Evolutionary conservation across 2,888 invertebrate genomes (phyloP), one percentile per base, ranked within the genome.

Genomic region (Schizotus pectinicornis): DNA sequence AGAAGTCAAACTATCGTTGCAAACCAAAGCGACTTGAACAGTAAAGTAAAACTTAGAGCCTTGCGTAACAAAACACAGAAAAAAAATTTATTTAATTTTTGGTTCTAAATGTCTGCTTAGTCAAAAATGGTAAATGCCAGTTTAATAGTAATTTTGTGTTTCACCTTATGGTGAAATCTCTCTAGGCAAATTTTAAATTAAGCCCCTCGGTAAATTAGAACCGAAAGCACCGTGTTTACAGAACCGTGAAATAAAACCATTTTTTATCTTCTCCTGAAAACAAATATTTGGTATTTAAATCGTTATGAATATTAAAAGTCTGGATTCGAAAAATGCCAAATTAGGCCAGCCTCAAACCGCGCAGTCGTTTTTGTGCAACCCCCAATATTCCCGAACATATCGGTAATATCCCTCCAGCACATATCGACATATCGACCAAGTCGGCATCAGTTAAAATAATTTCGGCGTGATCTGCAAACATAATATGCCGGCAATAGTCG

Each of bases 401-500:
- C 53, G 41, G 33, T 48, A 48, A 46, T 38, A 38, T 52, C 31
- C 9, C 12, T 30, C n/a, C 8, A 30, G 38, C 11, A 3, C 33
- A 12, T 35, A 56, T 49, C 48, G 49, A 56, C n/a, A n/a, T n/a
- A n/a, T n/a, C n/a, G n/a, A n/a, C n/a, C n/a, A n/a, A n/a, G n/a
- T 48, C 49, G 8, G 39, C 36, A n/a, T n/a, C n/a, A 22, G 49
- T 37, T 43, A 49, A 49, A 56, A 49, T 56, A 48, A 56, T 56
- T 56, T 56, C 55, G 33, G 43, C 49, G 38, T 56, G 49, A 56
- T 56, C 55, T 22, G 55, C 49, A 56, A 56, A 56, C 55, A 56
- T 56, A 56, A 56, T 56, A 56, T 56, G 47, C 35, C 41, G 47
- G 42, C 31, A 22, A 22, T 31, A 45, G 54, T 34, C 38, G 35